A percentile compares a stretch with the other conserved stretches of the same genome.
Evolutionary conservation across 30 jellyfish, hydroid and myxozoan species (phyloP).

Genomic region (Cassiopea andromeda): DNA sequence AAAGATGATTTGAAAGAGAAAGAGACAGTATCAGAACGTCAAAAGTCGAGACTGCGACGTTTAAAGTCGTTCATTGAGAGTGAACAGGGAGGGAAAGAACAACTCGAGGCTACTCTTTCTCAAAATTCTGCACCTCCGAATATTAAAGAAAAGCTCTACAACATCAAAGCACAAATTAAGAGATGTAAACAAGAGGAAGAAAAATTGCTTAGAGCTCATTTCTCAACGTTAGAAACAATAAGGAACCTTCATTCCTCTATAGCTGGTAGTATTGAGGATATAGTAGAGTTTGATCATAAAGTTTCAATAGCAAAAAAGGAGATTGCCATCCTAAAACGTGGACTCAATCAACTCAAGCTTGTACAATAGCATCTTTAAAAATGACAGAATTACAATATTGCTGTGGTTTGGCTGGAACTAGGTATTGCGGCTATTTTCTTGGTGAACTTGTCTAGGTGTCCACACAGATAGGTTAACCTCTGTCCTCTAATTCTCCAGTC

Average conservation of each 20-base stretch:
- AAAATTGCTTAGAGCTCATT: constrained; percentile 4
- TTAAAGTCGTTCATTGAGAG: constrained; percentile 42
- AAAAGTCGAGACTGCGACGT: constrained; percentile 26
- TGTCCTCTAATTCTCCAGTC: too few species aligned
- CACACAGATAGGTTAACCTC: background rate
- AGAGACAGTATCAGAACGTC: constrained; percentile 40
- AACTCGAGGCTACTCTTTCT: constrained; percentile 33
- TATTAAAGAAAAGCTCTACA: constrained; percentile 21
- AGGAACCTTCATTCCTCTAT: constrained; percentile 32
- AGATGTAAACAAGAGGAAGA: constrained; percentile 58
- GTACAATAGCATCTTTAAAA: background rate
- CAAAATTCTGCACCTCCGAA: constrained; percentile 45
- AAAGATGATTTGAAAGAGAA: constrained; percentile 16
- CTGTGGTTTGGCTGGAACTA: background rate
- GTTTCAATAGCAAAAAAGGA: constrained; percentile 17
- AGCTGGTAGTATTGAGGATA: background rate
- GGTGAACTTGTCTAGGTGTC: background rate
- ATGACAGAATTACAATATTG: too few species aligned
- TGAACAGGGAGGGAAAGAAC: constrained; percentile 50
- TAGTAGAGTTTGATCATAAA: constrained; percentile 16
- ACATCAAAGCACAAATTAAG: constrained; percentile 10
- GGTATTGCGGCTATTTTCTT: background rate
- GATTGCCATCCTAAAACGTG: constrained; percentile 29
- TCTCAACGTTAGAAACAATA: constrained; percentile 24
- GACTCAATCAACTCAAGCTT: constrained; percentile 34